These are phyloP conservation scores for Cephus runcator DNA, from an alignment of 2,888 invertebrate species.

Conservation along the genomic window DNA sequence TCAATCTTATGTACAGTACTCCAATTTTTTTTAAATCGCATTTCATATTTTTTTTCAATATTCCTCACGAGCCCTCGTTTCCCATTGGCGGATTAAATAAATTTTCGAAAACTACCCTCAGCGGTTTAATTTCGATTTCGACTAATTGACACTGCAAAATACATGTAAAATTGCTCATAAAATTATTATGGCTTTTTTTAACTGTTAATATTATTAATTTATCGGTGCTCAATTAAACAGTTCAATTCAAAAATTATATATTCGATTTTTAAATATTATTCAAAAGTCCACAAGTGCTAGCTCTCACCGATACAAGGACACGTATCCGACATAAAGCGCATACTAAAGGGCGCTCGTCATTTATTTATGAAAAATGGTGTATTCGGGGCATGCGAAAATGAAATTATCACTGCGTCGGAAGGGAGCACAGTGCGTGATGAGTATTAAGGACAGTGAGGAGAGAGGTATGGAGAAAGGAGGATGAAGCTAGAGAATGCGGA, in stretches of 20 bases:
- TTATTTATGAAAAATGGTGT: conserved; percentile 44
- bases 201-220: not conserved
- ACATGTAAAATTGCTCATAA: not conserved
- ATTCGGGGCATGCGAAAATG: conserved; percentile 46
- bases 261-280: not conserved
- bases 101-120: not conserved
- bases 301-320: not conserved
- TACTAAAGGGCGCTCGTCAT: conserved; percentile 28
- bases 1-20: not conserved
- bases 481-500: not conserved
- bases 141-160: not conserved
- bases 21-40: not conserved
- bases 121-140: not conserved
- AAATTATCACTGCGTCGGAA: conserved; percentile 35
- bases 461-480: not conserved
- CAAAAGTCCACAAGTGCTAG: rapidly evolving
- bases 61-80: not conserved
- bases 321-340: conserved; percentile 15
- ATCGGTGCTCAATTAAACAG: rapidly evolving
- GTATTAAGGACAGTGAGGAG: not conserved
- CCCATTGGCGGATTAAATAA: not conserved
- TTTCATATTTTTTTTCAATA: not conserved
- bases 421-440: not conserved
- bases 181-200: not conserved
- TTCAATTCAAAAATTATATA: not conserved